A percentile compares a stretch with the other conserved stretches of the same genome.
Evolutionary conservation across 92 coral and sea anemone species (phyloP).

Genomic region (Scolanthus callimorphus): DNA sequence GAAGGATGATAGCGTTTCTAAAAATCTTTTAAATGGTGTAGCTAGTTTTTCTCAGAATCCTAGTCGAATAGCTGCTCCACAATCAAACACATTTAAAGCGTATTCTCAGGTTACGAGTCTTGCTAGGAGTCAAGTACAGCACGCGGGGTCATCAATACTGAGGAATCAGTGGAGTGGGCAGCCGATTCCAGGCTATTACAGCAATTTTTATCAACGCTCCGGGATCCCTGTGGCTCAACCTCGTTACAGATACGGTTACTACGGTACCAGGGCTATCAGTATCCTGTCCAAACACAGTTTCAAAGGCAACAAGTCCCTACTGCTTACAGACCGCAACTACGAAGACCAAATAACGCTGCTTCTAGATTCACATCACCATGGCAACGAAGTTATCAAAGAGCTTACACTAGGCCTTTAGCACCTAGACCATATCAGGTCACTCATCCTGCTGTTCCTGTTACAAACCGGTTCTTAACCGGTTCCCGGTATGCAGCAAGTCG

Average conservation of each 20-base stretch:
- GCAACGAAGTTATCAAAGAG: background rate
- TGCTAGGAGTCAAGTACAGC: no score
- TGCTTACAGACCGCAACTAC: no score
- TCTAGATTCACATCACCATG: background rate
- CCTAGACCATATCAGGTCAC: background rate
- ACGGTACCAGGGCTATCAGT: background rate
- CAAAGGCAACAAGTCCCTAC: background rate
- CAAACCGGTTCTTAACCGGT: background rate
- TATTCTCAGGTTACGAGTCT: no score
- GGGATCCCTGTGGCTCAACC: constrained; percentile 4
- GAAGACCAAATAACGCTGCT: no score
- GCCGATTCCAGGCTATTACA: background rate
- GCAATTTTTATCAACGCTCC: background rate
- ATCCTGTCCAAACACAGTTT: background rate
- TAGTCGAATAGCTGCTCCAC: no score
- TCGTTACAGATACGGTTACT: background rate
- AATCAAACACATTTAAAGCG: no score
- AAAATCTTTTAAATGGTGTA: no score
- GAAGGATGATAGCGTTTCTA: no score
- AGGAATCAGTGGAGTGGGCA: no score
- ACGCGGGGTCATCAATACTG: no score
- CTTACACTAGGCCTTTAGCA: background rate
- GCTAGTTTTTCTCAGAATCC: no score
- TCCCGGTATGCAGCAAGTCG: background rate
- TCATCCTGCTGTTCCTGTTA: background rate